Conservation (phyloP, 1,140 invertebrate genomes). For the Leptinotarsa defecta region DNA sequence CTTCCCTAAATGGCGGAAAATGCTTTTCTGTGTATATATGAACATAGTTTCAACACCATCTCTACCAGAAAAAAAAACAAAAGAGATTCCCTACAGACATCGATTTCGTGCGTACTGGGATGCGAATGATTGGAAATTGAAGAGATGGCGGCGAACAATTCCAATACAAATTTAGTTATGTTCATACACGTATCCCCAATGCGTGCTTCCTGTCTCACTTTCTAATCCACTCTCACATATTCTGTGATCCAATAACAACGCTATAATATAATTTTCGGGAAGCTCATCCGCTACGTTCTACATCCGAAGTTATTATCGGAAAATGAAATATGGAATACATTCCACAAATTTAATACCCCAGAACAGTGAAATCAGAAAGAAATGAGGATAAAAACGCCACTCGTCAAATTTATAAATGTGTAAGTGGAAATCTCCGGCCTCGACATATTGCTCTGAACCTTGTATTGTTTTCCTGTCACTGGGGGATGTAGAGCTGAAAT, state of each 20-base stretch:
- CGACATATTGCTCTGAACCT: not conserved
- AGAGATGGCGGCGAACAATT: too few species aligned
- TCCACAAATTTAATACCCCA: not conserved
- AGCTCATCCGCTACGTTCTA: not conserved
- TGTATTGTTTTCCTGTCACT: not conserved
- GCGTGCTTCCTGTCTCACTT: not conserved
- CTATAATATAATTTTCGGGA: not conserved
- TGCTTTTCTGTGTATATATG: too few species aligned
- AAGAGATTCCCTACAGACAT: too few species aligned
- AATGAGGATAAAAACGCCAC: not conserved
- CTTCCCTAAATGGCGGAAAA: too few species aligned
- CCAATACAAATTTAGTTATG: too few species aligned
- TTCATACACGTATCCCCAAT: not conserved
- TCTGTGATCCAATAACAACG: not conserved
- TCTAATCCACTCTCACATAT: slow-evolving; percentile 1
- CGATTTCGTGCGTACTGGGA: too few species aligned
- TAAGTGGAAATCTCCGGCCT: not conserved
- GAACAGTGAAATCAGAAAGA: not conserved
- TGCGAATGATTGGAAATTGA: too few species aligned
- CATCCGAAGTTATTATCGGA: not conserved
- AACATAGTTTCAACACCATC: too few species aligned
- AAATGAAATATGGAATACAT: slow-evolving; percentile 4
- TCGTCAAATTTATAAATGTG: not conserved
- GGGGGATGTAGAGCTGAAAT: not conserved
- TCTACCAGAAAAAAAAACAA: too few species aligned